A percentile compares a stretch with the other conserved stretches of the same genome.
phyloP scores from a whole-genome alignment of 2,113 vertebrate genomes.

The Nerophis ophidion region DNA sequence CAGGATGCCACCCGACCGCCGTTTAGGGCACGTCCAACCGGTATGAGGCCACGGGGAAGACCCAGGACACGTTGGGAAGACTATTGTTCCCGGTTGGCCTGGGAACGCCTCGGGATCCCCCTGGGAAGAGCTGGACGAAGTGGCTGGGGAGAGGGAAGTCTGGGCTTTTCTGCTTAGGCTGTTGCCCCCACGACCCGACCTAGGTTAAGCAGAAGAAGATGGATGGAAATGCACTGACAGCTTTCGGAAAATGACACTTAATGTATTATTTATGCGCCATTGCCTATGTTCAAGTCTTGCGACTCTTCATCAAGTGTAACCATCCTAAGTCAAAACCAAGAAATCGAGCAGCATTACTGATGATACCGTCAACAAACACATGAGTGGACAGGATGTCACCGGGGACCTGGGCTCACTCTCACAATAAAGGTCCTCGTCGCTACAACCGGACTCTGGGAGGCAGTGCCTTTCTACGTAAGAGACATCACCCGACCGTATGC shows the following conservation, averaged over 20 bases:
- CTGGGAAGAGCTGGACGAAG: too few relatives aligned
- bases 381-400: slow-evolving; percentile 52
- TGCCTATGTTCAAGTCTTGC: slow-evolving; percentile 60
- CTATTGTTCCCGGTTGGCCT: too few relatives aligned
- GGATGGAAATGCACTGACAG: slow-evolving; percentile 62
- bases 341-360: slow-evolving; percentile 58
- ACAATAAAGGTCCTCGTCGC: slow-evolving; percentile 29
- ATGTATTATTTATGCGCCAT: slow-evolving; percentile 72
- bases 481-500: slow-evolving; percentile 29
- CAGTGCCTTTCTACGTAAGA: slow-evolving; percentile 17
- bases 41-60: too few relatives aligned
- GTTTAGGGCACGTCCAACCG: too few relatives aligned
- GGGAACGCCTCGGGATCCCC: too few relatives aligned
- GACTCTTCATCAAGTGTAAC: slow-evolving; percentile 66
- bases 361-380: slow-evolving; percentile 53
- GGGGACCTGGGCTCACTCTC: slow-evolving; percentile 47
- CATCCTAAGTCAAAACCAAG: slow-evolving; percentile 65
- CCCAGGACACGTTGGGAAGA: too few relatives aligned
- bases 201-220: too few relatives aligned
- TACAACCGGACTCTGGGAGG: slow-evolving; percentile 8
- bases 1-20: too few relatives aligned
- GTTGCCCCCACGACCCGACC: too few relatives aligned
- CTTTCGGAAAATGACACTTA: slow-evolving; percentile 67
- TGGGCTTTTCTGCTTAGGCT: too few relatives aligned
- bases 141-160: too few relatives aligned